Evolutionary conservation across 2,888 invertebrate species (phyloP).

Genomic region (Enoplolaimus lenunculus): DNA sequence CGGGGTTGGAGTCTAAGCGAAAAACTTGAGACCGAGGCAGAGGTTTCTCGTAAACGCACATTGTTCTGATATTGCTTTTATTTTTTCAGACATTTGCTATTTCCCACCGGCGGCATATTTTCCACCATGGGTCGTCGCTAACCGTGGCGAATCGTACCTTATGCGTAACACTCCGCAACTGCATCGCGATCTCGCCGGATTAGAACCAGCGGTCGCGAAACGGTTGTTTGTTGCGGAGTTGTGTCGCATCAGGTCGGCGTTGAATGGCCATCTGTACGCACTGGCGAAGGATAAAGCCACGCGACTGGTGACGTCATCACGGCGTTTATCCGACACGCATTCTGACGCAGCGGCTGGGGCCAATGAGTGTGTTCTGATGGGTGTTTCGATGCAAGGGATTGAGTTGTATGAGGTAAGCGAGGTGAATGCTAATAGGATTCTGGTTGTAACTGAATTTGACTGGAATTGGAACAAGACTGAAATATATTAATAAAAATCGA

Average conservation of each 20-base stretch:
- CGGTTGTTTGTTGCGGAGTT: slow-evolving; percentile 75
- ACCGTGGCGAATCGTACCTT: slow-evolving; percentile 46
- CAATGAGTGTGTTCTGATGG: slow-evolving; percentile 21
- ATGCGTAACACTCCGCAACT: slow-evolving; percentile 55
- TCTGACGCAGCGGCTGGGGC: not conserved
- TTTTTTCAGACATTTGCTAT: no score
- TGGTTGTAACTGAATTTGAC: no score
- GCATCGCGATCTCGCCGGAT: slow-evolving; percentile 64
- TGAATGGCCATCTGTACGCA: slow-evolving; percentile 74
- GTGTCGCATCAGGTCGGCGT: slow-evolving; percentile 62
- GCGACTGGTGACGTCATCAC: slow-evolving; percentile 46
- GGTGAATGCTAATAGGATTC: no score
- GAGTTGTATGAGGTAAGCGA: not conserved
- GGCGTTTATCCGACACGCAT: not conserved
- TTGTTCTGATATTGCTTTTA: no score
- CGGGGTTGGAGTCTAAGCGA: no score
- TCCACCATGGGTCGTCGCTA: slow-evolving; percentile 43
- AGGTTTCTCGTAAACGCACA: no score
- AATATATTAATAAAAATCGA: no score
- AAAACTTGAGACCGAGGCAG: no score
- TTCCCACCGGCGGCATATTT: slow-evolving; percentile 75
- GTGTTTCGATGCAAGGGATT: not conserved
- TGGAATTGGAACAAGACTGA: no score
- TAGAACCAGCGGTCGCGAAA: slow-evolving; percentile 66
- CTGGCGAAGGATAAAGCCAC: slow-evolving; percentile 50